Evolutionary conservation across 2,888 invertebrate species (phyloP), one percentile per base, ranked within the genome.

Genomic region (Temnothorax ravouxi): DNA sequence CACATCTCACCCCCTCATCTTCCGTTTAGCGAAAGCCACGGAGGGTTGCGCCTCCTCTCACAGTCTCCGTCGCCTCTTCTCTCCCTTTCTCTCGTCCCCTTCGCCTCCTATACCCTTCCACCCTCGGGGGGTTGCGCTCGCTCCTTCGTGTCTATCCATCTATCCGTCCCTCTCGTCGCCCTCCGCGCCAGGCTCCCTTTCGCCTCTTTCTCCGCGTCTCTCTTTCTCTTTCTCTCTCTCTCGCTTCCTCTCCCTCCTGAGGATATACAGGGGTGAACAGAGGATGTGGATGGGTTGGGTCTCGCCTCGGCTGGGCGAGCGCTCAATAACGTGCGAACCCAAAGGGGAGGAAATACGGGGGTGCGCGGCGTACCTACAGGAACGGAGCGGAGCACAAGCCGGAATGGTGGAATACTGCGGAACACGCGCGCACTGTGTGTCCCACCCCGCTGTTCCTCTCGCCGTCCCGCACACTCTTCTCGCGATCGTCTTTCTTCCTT

Each of bases 271-370:
- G 92, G 91, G 91, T 87, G 93, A 93, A 92, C 88, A 91, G 92
- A 93, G 94, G 92, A 93, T 92, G 94, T 93, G 95, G 95, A 95
- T 95, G 95, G 95, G 95, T 95, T 95, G 95, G 95, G 95, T 95
- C 95, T 95, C 95, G 95, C 95, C 95, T 95, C 95, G 95, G 95
- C 95, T 96, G 95, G 95, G 94, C 96, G 95, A 95, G 95, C 96
- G 96, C 95, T 96, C 96, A 96, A 96, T 96, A 96, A 96, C 95
- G 96, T 96, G 96, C 96, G 96, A 96, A 96, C 95, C 95, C 95
- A 95, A 95, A 95, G 95, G 95, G 95, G 95, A 95, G 95, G 95
- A 95, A 94, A 93, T 92, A 92, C 86, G 89, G 89, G 92, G 92
- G 91, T 90, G 89, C 91, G 91, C 90, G 90, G 91, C 91, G 90